Base-by-base conservation (phyloP, 2,888 invertebrate species). In the Rhingia campestris region DNA sequence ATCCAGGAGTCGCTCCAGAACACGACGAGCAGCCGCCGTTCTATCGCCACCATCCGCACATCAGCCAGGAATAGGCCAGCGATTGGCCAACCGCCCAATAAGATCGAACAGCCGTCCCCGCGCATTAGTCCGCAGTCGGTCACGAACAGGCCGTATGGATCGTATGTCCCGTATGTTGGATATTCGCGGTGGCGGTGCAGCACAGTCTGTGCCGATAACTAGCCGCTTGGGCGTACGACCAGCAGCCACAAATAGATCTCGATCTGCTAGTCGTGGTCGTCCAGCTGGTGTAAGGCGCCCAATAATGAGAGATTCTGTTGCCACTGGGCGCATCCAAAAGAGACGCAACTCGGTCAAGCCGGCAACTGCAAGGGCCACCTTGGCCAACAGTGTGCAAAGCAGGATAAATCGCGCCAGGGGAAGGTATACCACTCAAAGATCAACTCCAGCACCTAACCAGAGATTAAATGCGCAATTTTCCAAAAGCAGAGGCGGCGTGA, bases 141-240 rank as follows among this genome's bases (percentile, higher is more conserved):
- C 87, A 33, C 79, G 88, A 35, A 86, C 87, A 14, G 72, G 73
- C 5, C 86, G 81, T 35, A 87, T 86, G 41, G 75, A 80, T 49
- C 86, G 86, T 45, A 22, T 63, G 49, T 45, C 10, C 33, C 58
- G 63, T 37, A 22, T 63, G 41, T 12, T 14, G 32, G 73, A 63
- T 32, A 58, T 22, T 7, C 35, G 70, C 41, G 53, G 30, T 9
- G 22, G 22, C 22, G 22, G 22, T 22, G 22, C 22, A 22, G n/a
- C 59, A 4, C 43, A 54, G 3, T 56, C 86, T 45, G 86, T 89
- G 5, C 89, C 90, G 10, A 88, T 90, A 6, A 90, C 89, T 86
- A 88, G 90, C 10, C 90, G 90, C 6, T 85, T 90, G 58, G 90
- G 90, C 10, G 86, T 87, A 53, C 90, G 90, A 59, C 87, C 88